phyloP scores from a whole-genome alignment of 2,888 invertebrate genomes.

The Melipona bicolor region DNA sequence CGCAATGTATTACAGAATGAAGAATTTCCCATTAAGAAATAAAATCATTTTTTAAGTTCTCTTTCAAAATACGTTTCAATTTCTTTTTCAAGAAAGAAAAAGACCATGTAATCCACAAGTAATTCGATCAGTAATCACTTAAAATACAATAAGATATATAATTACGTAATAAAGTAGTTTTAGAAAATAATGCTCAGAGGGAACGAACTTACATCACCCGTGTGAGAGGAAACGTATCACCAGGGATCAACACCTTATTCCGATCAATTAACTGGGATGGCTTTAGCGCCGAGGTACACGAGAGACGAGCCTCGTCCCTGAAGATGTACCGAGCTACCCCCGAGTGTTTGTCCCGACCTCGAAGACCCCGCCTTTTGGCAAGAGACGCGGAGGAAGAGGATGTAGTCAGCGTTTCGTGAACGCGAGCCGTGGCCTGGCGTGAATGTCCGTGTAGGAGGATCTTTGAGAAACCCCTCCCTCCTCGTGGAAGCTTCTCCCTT shows the following conservation, averaged over 20 bases:
- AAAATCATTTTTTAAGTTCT: conserved; percentile 1
- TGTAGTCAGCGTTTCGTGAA: conserved; percentile 45
- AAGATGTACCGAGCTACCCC: conserved; percentile 31
- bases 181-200: too few relatives aligned
- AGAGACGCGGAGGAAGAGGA: conserved; percentile 48
- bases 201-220: too few relatives aligned
- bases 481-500: conserved; percentile 52
- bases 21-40: conserved; percentile 29
- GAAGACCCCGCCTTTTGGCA: conserved; percentile 71
- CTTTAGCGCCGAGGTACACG: conserved; percentile 30
- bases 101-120: too few relatives aligned
- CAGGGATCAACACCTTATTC: conserved; percentile 23
- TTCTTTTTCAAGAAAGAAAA: neutral
- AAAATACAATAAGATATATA: too few relatives aligned
- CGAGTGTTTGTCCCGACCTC: conserved; percentile 35
- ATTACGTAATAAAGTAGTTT: too few relatives aligned
- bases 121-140: too few relatives aligned
- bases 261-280: conserved; percentile 26
- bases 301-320: conserved; percentile 40
- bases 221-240: neutral
- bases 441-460: conserved; percentile 80
- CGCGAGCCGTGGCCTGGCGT: conserved; percentile 65
- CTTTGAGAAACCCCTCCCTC: conserved; percentile 76
- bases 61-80: neutral
- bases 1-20: conserved; percentile 30